Percentiles rank a stretch among this genome's conserved stretches.
Conservation (phyloP, 2,113 vertebrate genomes). For the Emydocephalus ijimae region DNA sequence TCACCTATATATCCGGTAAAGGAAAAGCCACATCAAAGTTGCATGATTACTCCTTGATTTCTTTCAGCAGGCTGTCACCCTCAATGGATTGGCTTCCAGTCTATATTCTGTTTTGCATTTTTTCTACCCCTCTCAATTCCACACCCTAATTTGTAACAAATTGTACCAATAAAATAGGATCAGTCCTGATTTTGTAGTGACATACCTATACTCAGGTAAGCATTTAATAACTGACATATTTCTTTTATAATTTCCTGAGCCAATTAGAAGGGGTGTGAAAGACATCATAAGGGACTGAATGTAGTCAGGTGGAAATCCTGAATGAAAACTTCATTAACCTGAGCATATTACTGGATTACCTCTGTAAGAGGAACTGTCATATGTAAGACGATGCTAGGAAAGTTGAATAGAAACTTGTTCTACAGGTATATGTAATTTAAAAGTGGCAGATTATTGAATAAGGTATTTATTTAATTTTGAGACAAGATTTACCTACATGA, state of each 20-base stretch:
- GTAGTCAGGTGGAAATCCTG: neutral
- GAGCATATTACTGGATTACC: neutral
- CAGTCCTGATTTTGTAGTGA: neutral
- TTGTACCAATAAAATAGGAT: conserved; percentile 9
- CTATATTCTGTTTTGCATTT: conserved; percentile 15
- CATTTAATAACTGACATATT: neutral
- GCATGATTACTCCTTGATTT: neutral
- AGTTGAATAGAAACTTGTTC: neutral
- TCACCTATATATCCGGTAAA: conserved; percentile 8
- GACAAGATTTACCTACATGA: neutral
- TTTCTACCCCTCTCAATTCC: neutral
- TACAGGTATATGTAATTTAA: neutral
- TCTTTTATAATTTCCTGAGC: neutral
- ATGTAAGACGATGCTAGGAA: neutral
- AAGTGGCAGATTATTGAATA: conserved; percentile 7
- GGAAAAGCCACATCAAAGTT: conserved; percentile 13
- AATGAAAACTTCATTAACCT: neutral
- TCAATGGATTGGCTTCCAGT: conserved; percentile 18
- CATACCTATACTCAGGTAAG: neutral
- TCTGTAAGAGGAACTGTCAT: neutral
- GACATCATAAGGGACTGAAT: neutral
- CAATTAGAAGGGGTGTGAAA: neutral
- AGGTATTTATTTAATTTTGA: conserved; percentile 13
- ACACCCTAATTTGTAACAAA: neutral
- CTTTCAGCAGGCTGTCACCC: neutral